A percentile compares a stretch with the other conserved stretches of the same genome.
Conservation (phyloP, 2,113 vertebrate genomes). For the Corvus hawaiiensis region DNA sequence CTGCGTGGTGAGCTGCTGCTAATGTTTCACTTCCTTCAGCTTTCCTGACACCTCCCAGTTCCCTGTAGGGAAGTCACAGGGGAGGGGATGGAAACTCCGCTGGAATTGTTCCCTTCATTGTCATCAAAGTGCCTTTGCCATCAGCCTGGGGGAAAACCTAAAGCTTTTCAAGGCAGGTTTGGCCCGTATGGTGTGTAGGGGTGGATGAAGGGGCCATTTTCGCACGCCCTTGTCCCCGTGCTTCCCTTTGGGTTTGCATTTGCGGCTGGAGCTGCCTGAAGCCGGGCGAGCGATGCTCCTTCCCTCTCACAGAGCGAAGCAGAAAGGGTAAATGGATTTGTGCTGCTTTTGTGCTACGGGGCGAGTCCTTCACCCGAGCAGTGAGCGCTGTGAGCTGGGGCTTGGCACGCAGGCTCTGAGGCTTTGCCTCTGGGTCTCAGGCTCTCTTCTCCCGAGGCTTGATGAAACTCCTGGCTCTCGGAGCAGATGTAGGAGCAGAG, state of each 20-base stretch:
- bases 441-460: neutral
- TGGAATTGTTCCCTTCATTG: neutral
- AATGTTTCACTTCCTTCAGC: neutral
- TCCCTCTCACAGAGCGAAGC: neutral
- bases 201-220: neutral
- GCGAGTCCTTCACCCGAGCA: rapidly evolving
- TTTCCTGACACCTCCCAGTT: neutral
- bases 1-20: neutral
- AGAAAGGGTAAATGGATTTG: neutral
- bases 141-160: neutral
- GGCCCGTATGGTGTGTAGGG: neutral
- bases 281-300: rapidly evolving
- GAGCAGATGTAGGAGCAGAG: neutral
- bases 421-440: neutral
- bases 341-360: neutral
- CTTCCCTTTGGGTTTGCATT: neutral
- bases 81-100: neutral
- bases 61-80: neutral
- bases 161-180: constrained; percentile 15
- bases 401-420: neutral
- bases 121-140: neutral
- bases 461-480: neutral
- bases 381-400: neutral
- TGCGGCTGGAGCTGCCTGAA: neutral
- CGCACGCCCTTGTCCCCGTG: neutral